Evolutionary conservation across 2,888 invertebrate species (phyloP).

Genomic region (Tipula lateralis): DNA sequence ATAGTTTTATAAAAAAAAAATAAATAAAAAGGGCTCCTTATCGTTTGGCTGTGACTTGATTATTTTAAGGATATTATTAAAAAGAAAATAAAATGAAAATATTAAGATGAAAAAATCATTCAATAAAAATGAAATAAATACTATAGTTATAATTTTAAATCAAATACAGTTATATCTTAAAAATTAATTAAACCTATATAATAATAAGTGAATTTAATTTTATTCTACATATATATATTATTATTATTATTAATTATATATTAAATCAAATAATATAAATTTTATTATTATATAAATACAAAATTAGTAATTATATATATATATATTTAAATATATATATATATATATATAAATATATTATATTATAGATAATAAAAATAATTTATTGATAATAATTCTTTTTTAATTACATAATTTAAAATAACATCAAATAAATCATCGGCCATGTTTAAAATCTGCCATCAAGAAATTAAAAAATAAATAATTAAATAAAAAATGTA

Average conservation of each 20-base stretch:
- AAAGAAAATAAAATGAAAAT: neutral
- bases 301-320: neutral
- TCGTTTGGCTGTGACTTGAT: slow-evolving; percentile 38
- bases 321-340: neutral
- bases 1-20: neutral
- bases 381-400: neutral
- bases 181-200: neutral
- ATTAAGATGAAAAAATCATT: neutral
- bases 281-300: neutral
- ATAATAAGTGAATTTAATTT: neutral
- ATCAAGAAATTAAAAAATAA: neutral
- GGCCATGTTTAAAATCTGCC: neutral
- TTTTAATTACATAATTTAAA: neutral
- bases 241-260: slow-evolving; percentile 14
- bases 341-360: neutral
- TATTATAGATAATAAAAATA: neutral
- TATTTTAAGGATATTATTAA: slow-evolving; percentile 34
- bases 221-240: neutral
- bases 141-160: neutral
- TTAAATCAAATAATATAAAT: neutral
- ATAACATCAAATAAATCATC: neutral
- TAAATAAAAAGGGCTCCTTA: slow-evolving; percentile 35
- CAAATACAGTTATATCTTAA: neutral
- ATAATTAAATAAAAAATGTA: neutral
- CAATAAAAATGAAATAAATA: neutral